These are phyloP conservation scores for Criorhina ranunculi DNA, from an alignment of 2,888 invertebrate genomes.

Conservation along the genomic window DNA sequence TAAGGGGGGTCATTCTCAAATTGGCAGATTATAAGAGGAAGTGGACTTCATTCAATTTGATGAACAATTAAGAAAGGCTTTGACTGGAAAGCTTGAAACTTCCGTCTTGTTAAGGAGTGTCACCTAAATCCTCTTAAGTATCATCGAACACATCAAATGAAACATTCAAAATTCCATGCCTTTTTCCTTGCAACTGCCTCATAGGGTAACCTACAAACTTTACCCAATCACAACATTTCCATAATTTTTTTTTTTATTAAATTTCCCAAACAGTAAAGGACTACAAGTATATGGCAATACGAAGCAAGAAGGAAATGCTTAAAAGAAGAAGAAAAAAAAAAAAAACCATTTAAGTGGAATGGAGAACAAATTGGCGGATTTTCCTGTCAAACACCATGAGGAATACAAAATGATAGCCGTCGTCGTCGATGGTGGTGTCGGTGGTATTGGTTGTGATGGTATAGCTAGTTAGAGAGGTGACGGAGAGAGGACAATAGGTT, in stretches of 20 bases:
- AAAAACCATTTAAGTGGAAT: constrained; percentile 47
- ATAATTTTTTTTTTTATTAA: background rate
- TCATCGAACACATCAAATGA: no score
- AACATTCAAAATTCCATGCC: no score
- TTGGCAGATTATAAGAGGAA: no score
- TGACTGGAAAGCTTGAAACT: no score
- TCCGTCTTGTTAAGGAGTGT: no score
- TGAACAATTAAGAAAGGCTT: no score
- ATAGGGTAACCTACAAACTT: no score
- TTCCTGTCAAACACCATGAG: constrained; percentile 71
- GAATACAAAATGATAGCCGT: constrained; percentile 51
- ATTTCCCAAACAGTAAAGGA: constrained; percentile 19
- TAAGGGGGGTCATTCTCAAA: no score
- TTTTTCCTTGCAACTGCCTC: no score
- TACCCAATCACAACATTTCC: no score
- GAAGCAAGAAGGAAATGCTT: constrained; percentile 40
- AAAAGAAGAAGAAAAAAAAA: constrained; percentile 6
- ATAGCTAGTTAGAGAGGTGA: background rate
- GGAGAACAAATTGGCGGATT: constrained; percentile 75
- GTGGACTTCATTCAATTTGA: no score
- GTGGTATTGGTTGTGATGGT: background rate
- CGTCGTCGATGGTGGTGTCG: constrained; percentile 8
- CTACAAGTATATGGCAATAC: constrained; percentile 16
- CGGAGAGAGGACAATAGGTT: background rate
- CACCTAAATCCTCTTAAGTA: no score